Percentiles rank a stretch among this genome's conserved stretches.
These are phyloP conservation scores for Neoseiulus cucumeris DNA, from an alignment of 1,140 invertebrate species.

Conservation along the genomic window DNA sequence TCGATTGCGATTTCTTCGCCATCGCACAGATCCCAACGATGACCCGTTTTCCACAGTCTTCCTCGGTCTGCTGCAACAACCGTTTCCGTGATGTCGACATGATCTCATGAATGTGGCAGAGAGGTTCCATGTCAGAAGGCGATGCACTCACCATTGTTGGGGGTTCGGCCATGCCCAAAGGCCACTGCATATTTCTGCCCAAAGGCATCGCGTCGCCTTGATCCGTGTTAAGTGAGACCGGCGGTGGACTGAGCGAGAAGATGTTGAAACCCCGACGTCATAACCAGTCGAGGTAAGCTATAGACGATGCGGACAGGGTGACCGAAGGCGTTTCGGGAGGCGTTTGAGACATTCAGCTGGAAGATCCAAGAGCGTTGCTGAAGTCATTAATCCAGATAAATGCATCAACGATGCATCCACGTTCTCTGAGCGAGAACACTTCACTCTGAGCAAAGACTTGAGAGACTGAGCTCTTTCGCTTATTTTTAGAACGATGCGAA, in stretches of 20 bases:
- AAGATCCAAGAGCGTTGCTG: too few relatives aligned
- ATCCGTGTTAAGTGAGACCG: background rate
- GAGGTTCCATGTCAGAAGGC: background rate
- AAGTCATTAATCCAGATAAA: too few relatives aligned
- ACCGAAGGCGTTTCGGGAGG: too few relatives aligned
- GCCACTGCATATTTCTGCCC: background rate
- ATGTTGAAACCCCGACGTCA: conserved; percentile 8
- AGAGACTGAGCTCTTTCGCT: too few relatives aligned
- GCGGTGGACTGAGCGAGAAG: background rate
- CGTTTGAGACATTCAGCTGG: too few relatives aligned
- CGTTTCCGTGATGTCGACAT: background rate
- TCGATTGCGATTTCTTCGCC: conserved; percentile 94
- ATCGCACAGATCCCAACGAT: conserved; percentile 92
- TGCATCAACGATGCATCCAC: too few relatives aligned
- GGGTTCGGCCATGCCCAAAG: background rate
- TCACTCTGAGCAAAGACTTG: too few relatives aligned
- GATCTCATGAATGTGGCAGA: conserved; percentile 12
- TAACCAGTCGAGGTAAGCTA: conserved; percentile 9
- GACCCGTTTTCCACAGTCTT: conserved; percentile 38
- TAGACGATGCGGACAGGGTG: background rate
- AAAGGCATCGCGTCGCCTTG: background rate
- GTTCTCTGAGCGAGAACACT: too few relatives aligned
- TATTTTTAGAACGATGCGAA: too few relatives aligned
- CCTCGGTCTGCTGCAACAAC: conserved; percentile 12
- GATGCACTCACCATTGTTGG: background rate